Evolutionary conservation across 2,888 invertebrate species (phyloP).

Genomic region (Drosophila hawaiiensis): DNA sequence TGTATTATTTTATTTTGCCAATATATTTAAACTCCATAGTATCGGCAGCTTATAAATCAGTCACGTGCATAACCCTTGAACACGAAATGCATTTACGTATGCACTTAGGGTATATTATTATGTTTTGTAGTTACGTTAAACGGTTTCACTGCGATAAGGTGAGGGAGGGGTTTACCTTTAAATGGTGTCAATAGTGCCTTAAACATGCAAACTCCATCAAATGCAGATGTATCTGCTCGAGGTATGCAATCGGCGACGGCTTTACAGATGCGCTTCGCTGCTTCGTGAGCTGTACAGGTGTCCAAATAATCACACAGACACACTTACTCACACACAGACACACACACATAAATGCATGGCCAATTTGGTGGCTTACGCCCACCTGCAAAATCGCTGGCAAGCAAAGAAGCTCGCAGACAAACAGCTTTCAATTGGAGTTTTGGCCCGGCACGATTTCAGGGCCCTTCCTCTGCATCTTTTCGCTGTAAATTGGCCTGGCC

Average conservation of each 20-base stretch:
- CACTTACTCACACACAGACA: conserved; percentile 12
- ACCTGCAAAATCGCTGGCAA: conserved; percentile 57
- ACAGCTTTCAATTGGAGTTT: conserved; percentile 30
- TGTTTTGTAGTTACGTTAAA: conserved; percentile 12
- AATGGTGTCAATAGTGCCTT: conserved; percentile 42
- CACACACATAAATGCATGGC: conserved; percentile 30
- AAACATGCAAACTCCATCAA: conserved; percentile 32
- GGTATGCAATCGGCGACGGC: conserved; percentile 15
- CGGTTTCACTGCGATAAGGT: conserved; percentile 4
- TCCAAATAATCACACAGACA: conserved; percentile 23
- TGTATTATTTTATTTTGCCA: not conserved
- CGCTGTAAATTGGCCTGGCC: conserved; percentile 49
- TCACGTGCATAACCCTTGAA: conserved; percentile 11
- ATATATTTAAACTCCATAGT: not conserved
- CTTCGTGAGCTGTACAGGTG: conserved; percentile 34
- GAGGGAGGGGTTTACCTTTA: not conserved
- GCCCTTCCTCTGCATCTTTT: conserved; percentile 52
- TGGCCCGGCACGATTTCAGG: conserved; percentile 63
- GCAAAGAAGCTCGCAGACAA: conserved; percentile 14
- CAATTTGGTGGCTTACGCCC: conserved; percentile 72
- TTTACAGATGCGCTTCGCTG: conserved; percentile 31
- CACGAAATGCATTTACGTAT: not conserved
- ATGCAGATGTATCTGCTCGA: conserved; percentile 32
- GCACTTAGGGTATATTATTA: not conserved
- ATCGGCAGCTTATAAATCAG: not conserved